Conservation (phyloP, 2,888 invertebrate species). For the Lasius platythorax region DNA sequence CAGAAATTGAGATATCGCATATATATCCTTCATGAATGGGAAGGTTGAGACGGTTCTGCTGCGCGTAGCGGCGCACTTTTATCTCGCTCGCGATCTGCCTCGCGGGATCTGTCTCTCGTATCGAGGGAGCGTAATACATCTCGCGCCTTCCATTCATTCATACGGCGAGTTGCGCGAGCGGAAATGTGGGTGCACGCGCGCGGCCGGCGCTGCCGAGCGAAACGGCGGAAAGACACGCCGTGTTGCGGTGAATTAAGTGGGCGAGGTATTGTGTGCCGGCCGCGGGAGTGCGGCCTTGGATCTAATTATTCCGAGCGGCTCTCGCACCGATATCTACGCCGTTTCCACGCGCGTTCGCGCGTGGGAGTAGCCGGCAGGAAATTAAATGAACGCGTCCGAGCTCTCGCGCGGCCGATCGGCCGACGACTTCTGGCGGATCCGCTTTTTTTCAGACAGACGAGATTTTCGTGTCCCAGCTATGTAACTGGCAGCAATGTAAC, state of each 20-base stretch:
- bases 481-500: background rate
- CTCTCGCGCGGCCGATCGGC: constrained; percentile 6
- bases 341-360: constrained; percentile 38
- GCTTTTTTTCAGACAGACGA: constrained; percentile 4
- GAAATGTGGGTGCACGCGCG: constrained; percentile 54
- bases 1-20: background rate
- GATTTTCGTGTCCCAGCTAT: constrained; percentile 3
- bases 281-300: constrained; percentile 74
- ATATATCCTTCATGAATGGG: constrained; percentile 5
- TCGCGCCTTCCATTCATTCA: constrained; percentile 52
- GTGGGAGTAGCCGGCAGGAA: constrained; percentile 49
- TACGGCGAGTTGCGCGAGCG: constrained; percentile 36
- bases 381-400: constrained; percentile 58
- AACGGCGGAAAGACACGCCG: constrained; percentile 62
- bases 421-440: constrained; percentile 4
- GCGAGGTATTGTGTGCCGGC: constrained; percentile 79
- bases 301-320: constrained; percentile 81
- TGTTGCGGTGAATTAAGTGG: constrained; percentile 68
- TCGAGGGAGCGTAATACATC: constrained; percentile 14
- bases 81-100: constrained; percentile 43
- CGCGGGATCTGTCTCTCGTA: constrained; percentile 19
- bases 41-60: background rate
- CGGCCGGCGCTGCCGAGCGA: constrained; percentile 19
- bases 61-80: constrained; percentile 4
- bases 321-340: constrained; percentile 61